A percentile compares a stretch with the other conserved stretches of the same genome.
phyloP scores from a whole-genome alignment of 2,113 vertebrate genomes.

The Rhea pennata region DNA sequence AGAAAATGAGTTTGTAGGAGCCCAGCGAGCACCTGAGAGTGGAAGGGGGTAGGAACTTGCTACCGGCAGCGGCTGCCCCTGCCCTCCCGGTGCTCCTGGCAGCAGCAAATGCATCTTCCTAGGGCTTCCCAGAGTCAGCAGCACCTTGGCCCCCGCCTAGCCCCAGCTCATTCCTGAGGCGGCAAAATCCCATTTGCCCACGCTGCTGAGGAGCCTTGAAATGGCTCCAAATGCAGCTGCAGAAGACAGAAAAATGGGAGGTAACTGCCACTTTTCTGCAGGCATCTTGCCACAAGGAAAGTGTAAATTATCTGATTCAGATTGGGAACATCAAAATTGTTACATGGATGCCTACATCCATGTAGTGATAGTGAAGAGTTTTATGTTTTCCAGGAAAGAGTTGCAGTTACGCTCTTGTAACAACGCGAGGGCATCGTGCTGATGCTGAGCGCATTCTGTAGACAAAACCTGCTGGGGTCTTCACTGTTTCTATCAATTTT shows the following conservation, averaged over 20 bases:
- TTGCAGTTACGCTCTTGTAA: neutral
- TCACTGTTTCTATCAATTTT: neutral
- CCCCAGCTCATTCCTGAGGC: rapidly evolving
- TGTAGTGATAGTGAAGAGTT: neutral
- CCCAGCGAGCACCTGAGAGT: rapidly evolving
- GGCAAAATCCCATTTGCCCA: neutral
- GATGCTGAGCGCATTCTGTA: neutral
- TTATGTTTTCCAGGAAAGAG: neutral
- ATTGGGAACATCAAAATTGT: neutral
- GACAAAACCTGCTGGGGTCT: neutral
- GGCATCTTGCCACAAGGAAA: neutral
- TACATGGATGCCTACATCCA: neutral
- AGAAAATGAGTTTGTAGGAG: neutral
- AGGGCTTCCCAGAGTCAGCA: neutral
- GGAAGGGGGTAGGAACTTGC: neutral
- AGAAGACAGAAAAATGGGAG: neutral
- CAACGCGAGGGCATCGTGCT: neutral
- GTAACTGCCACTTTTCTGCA: neutral
- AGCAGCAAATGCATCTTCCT: neutral
- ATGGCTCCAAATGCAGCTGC: neutral
- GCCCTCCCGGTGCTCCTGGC: neutral
- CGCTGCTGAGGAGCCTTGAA: neutral
- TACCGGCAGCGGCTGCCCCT: neutral
- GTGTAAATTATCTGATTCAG: neutral
- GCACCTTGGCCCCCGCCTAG: neutral